Percentiles rank a stretch among this genome's conserved stretches.
Evolutionary conservation across 2,113 vertebrate genomes (phyloP).

Genomic region (Mirounga angustirostris): DNA sequence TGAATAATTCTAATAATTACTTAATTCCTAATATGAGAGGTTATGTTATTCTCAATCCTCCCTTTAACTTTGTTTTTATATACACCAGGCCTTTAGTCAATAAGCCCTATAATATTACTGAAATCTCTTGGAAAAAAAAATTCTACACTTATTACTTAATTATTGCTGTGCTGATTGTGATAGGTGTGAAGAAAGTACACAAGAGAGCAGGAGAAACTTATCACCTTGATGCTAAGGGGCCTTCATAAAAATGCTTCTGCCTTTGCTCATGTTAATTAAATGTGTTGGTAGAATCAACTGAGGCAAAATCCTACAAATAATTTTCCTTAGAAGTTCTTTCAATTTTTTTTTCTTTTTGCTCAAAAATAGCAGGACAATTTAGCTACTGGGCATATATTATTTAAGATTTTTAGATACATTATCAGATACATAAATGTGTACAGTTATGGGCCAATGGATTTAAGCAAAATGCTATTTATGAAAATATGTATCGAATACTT

Average conservation of each 20-base stretch:
- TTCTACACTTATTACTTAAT: not conserved
- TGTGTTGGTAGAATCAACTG: not conserved
- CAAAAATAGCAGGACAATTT: not conserved
- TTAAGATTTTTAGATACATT: not conserved
- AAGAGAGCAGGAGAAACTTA: not conserved
- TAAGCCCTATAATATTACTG: not conserved
- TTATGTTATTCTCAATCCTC: not conserved
- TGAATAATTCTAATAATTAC: not conserved
- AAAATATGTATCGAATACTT: not conserved
- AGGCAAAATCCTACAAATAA: not conserved
- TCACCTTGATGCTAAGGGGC: not conserved
- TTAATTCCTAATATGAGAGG: not conserved
- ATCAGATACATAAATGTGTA: not conserved
- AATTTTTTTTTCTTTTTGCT: not conserved
- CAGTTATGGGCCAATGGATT: not conserved
- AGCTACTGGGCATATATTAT: not conserved
- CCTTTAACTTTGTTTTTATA: not conserved
- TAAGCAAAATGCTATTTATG: not conserved
- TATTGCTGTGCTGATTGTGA: not conserved
- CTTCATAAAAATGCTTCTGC: not conserved
- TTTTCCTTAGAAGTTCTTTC: slow-evolving; percentile 21
- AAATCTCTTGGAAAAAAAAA: not conserved
- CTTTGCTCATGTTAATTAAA: slow-evolving; percentile 15
- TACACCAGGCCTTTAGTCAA: not conserved
- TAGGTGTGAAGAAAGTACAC: not conserved